A percentile compares a stretch with the other conserved stretches of the same genome.
Conservation (phyloP, 2,113 vertebrate species). For the Hemichromis elongatus region DNA sequence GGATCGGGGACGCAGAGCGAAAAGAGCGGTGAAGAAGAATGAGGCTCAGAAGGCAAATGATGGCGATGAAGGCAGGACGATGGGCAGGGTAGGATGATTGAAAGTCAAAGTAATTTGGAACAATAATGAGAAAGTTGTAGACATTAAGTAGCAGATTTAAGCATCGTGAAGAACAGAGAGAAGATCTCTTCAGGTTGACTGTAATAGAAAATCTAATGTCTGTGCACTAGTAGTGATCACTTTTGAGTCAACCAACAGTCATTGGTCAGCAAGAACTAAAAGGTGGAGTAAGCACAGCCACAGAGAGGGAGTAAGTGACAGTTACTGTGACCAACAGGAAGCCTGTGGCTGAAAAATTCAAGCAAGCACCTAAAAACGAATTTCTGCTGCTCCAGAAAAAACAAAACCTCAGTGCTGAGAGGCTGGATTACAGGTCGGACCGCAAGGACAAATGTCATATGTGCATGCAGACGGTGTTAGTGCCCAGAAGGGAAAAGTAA, state of each 20-base stretch:
- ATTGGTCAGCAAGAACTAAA: not conserved
- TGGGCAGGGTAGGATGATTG: not conserved
- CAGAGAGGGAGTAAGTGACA: not conserved
- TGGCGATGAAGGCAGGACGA: not conserved
- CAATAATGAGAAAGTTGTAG: not conserved
- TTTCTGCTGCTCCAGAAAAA: not conserved
- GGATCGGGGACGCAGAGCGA: not conserved
- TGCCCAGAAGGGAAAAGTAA: not conserved
- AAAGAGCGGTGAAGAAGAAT: not conserved
- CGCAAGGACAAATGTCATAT: not conserved
- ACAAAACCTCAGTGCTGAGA: not conserved
- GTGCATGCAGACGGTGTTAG: not conserved
- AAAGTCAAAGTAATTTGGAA: not conserved
- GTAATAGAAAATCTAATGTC: not conserved
- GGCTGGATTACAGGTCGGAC: not conserved
- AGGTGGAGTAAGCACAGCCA: not conserved
- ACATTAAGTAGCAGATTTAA: not conserved
- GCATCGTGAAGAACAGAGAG: not conserved
- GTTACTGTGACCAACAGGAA: not conserved
- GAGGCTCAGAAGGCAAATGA: not conserved
- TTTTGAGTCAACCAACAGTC: not conserved
- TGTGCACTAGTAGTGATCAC: not conserved
- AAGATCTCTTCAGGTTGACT: not conserved
- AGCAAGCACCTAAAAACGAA: not conserved
- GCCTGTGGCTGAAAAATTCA: not conserved